These are phyloP conservation scores for Otus sunia DNA, from an alignment of 2,113 vertebrate genomes.

Conservation along the genomic window DNA sequence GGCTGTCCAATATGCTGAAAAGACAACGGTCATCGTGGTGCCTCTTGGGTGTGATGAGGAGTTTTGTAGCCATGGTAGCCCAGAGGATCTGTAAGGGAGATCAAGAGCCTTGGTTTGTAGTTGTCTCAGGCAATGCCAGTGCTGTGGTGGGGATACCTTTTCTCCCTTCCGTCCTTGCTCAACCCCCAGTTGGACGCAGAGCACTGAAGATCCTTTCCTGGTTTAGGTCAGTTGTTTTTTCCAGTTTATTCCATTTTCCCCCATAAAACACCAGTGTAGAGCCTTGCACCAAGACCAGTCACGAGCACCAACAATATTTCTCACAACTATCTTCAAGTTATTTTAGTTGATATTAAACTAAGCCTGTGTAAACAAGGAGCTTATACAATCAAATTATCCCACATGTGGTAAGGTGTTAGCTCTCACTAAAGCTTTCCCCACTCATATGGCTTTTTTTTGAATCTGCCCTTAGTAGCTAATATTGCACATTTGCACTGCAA, in stretches of 20 bases:
- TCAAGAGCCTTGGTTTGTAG: background rate
- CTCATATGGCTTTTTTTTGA: background rate
- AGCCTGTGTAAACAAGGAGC: background rate
- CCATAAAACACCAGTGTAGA: background rate
- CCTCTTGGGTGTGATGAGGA: background rate
- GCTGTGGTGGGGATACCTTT: background rate
- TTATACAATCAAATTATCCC: background rate
- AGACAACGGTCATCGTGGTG: accelerated
- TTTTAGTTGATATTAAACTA: background rate
- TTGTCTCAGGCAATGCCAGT: background rate
- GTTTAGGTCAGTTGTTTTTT: background rate
- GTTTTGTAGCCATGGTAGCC: background rate
- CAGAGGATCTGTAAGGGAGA: background rate
- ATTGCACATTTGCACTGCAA: background rate
- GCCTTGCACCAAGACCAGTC: background rate
- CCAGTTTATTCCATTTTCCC: background rate
- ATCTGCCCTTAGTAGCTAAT: background rate
- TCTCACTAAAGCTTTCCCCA: background rate
- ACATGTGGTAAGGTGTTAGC: background rate
- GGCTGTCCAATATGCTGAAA: background rate
- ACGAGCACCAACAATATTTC: background rate
- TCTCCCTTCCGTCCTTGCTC: background rate
- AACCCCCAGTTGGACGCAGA: background rate
- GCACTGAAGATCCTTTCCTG: background rate
- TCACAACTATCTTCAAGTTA: background rate